Conservation (phyloP, 2,113 vertebrate genomes). For the Podarcis cretensis region DNA sequence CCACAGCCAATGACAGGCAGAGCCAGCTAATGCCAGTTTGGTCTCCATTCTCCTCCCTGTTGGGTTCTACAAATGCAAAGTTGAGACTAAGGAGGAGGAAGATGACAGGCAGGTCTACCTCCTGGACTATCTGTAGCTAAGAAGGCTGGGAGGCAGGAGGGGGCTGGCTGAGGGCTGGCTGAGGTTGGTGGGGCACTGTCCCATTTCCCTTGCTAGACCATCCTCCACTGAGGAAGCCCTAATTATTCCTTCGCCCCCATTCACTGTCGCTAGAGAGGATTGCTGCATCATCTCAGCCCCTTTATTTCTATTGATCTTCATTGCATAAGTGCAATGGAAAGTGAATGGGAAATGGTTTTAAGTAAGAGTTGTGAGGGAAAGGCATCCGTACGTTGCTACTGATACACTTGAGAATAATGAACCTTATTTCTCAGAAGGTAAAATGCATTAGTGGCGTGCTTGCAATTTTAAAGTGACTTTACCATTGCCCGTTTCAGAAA, state of each 20-base stretch:
- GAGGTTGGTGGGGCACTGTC: too few species aligned
- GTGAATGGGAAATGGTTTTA: constrained; percentile 34
- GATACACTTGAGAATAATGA: constrained; percentile 38
- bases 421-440: neutral
- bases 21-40: too few species aligned
- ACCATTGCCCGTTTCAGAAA: neutral
- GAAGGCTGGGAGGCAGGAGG: too few species aligned
- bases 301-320: constrained; percentile 48
- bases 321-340: constrained; percentile 18
- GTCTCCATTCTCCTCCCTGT: too few species aligned
- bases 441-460: neutral
- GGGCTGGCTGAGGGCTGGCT: too few species aligned
- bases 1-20: too few species aligned
- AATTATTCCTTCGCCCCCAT: constrained; percentile 44
- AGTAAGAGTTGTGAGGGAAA: constrained; percentile 6
- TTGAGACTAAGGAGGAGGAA: too few species aligned
- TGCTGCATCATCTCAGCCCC: constrained; percentile 31
- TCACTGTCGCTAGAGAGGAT: constrained; percentile 25
- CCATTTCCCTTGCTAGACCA: too few species aligned
- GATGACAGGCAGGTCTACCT: too few species aligned
- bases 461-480: neutral
- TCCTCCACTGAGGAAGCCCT: constrained; percentile 21
- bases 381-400: constrained; percentile 16
- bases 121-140: too few species aligned
- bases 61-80: too few species aligned